Evolutionary conservation across 2,888 invertebrate species (phyloP), one percentile per base, ranked within the genome.

Genomic region (Acholoe squamosa): DNA sequence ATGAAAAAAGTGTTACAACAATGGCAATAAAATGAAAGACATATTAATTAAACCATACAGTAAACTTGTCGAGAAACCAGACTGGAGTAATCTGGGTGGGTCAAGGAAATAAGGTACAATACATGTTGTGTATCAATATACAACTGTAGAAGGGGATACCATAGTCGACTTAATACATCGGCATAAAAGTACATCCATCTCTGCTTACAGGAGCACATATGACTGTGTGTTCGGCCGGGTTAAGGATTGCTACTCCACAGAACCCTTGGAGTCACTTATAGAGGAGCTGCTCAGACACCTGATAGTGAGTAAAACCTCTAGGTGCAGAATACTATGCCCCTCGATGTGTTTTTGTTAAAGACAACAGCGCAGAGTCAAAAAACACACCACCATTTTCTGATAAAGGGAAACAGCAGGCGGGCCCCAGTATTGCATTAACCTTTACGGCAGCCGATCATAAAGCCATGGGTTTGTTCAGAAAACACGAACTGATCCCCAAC

Each of bases 351-450:
- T 43, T 86, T 54, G 86, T 1, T 25, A 10, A 25, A 54, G 84
- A 84, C 51, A 84, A 84, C 43, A 84, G 33, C 22, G 33, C 10
- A 34, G 34, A 28, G 43, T 22, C 22, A 16, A 34, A 80, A 51
- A 51, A 51, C 19, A 61, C 22, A 71, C 31, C 25, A 28, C 43
- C 43, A 16, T 14, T 52, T 86, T 86, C 52, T 54, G 86, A 86
- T 86, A 86, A 54, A 56, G 86, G 54, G 86, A 54, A 86, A 54
- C 86, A 84, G 71, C 71, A 84, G 84, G 84, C 51, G n/a, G 43
- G 84, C 84, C n/a, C 43, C 84, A 34, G 43, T 86, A 54, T 86
- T 56, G 52, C 52, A 25, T 56, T 86, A 86, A 86, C 86, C 86
- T 86, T 86, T 86, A 31, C 14, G 28, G 86, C 10, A 43, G 84